A percentile compares a stretch with the other conserved stretches of the same genome.
These are phyloP conservation scores for Nemotelus nigrinus DNA, from an alignment of 2,888 invertebrate genomes.

Conservation along the genomic window DNA sequence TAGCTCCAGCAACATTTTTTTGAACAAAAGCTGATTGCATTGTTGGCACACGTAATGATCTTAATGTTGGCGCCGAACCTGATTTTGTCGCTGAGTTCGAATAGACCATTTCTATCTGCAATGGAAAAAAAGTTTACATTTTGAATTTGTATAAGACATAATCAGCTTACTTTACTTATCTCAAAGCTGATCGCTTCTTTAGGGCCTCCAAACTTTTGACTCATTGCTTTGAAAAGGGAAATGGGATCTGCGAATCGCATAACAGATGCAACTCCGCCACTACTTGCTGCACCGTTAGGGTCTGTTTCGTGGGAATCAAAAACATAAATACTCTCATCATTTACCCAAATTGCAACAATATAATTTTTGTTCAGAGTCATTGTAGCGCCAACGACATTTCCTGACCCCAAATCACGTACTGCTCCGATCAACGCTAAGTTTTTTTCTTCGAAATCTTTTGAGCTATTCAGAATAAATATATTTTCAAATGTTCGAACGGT, in stretches of 20 bases:
- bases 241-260: conserved; percentile 59
- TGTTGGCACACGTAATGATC: conserved; percentile 37
- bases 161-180: conserved; percentile 48
- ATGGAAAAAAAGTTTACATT: too few relatives aligned
- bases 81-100: neutral
- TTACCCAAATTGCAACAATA: conserved; percentile 64
- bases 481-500: neutral
- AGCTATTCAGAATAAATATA: neutral
- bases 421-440: conserved; percentile 46
- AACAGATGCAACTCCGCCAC: conserved; percentile 62
- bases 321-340: conserved; percentile 62
- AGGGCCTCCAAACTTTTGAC: conserved; percentile 57
- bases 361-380: conserved; percentile 59
- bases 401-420: conserved; percentile 29
- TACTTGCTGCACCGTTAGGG: conserved; percentile 59
- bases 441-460: neutral
- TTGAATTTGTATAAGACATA: too few relatives aligned
- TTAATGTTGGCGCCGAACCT: too few relatives aligned
- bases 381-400: conserved; percentile 57
- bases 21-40: conserved; percentile 48
- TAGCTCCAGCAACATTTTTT: conserved; percentile 32
- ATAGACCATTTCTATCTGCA: too few relatives aligned
- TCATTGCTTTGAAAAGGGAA: conserved; percentile 57
- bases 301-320: conserved; percentile 66
- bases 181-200: conserved; percentile 48